A percentile compares a stretch with the other conserved stretches of the same genome.
Evolutionary conservation across 1,140 invertebrate genomes (phyloP).

Genomic region (Mya arenaria): DNA sequence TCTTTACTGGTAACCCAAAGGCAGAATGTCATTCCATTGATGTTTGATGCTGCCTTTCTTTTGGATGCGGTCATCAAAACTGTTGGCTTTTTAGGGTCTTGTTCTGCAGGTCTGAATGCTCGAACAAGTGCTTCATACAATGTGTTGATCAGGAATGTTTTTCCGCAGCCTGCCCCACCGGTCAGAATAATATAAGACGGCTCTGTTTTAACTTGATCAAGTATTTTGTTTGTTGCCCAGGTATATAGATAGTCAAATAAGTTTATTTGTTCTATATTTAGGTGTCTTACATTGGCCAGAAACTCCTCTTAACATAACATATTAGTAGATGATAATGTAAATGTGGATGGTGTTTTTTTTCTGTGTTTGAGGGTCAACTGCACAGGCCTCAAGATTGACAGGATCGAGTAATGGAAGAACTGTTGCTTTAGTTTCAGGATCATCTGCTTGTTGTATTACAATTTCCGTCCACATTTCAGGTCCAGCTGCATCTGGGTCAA

Average conservation of each 20-base stretch:
- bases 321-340: not conserved
- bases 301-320: not conserved
- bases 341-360: not conserved
- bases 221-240: conserved; percentile 20
- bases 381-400: conserved; percentile 29
- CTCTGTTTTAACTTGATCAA: not conserved
- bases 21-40: conserved; percentile 35
- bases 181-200: conserved; percentile 35
- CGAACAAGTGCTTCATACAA: conserved; percentile 24
- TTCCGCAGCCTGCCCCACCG: conserved; percentile 20
- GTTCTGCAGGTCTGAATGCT: not conserved
- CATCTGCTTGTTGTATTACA: conserved; percentile 30
- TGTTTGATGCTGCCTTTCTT: conserved; percentile 44
- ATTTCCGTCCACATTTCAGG: conserved; percentile 51
- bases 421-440: conserved; percentile 23
- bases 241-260: conserved; percentile 25
- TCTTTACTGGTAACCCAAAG: conserved; percentile 27
- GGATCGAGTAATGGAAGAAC: conserved; percentile 35
- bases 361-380: conserved; percentile 35
- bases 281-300: conserved; percentile 1
- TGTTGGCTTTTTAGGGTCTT: conserved; percentile 43
- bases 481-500: conserved; percentile 40
- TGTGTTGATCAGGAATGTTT: conserved; percentile 29
- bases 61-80: conserved; percentile 37
- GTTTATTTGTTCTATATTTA: conserved; percentile 22